phyloP scores from a whole-genome alignment of 2,113 vertebrate species.

The Narcine bancroftii region DNA sequence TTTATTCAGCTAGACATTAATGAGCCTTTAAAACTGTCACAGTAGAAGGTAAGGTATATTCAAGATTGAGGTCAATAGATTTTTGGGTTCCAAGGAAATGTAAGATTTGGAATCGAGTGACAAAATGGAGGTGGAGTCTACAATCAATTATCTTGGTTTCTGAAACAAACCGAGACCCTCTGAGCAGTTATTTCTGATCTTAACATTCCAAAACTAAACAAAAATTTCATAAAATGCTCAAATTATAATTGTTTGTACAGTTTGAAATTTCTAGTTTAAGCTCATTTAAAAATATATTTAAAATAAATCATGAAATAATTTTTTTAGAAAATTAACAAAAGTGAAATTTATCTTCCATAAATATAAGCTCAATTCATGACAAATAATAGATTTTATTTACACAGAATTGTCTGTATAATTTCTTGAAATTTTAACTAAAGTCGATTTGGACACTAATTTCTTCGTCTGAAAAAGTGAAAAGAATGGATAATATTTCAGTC shows the following conservation, averaged over 20 bases:
- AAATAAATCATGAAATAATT: background rate
- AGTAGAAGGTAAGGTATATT: too few species aligned
- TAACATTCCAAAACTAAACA: background rate
- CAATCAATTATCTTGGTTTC: too few species aligned
- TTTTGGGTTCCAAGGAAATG: too few species aligned
- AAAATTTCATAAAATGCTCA: background rate
- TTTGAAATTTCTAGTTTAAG: background rate
- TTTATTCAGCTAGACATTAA: too few species aligned
- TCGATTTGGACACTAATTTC: background rate
- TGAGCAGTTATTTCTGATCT: background rate
- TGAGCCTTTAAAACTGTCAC: too few species aligned
- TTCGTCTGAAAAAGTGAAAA: background rate
- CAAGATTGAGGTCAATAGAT: too few species aligned
- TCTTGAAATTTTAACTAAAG: background rate
- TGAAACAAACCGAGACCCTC: too few species aligned
- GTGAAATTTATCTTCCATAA: background rate
- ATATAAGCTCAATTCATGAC: background rate
- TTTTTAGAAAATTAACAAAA: background rate
- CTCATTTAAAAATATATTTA: background rate
- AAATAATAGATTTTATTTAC: background rate
- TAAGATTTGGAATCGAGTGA: too few species aligned
- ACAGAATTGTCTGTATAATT: background rate
- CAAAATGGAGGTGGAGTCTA: too few species aligned
- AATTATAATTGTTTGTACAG: background rate
- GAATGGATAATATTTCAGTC: too few species aligned